These are phyloP conservation scores for Pandemis corylana DNA, from an alignment of 2,888 invertebrate genomes.

Conservation along the genomic window DNA sequence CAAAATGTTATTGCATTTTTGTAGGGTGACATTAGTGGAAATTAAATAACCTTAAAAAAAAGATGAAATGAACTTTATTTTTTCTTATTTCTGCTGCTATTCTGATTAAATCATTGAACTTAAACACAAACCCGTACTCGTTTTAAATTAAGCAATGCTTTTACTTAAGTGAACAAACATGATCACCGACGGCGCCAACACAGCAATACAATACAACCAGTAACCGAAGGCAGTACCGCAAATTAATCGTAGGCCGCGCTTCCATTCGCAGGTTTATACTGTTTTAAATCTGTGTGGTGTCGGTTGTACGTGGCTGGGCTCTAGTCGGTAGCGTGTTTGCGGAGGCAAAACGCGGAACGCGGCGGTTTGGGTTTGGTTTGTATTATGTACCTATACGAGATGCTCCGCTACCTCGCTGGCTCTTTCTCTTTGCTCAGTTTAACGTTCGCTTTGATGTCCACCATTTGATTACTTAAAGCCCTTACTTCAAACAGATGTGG, in stretches of 20 bases:
- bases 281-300: conserved; percentile 18
- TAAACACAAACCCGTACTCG: conserved; percentile 8
- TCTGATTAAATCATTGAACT: conserved; percentile 1
- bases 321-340: conserved; percentile 41
- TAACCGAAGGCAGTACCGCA: not conserved
- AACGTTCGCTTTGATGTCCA: conserved; percentile 3
- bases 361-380: conserved; percentile 17
- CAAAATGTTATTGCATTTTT: too few relatives aligned
- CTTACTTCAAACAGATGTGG: not conserved
- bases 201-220: conserved; percentile 11
- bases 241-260: not conserved
- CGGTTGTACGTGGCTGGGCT: conserved; percentile 44
- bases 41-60: not conserved
- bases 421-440: conserved; percentile 32
- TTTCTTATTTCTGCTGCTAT: not conserved
- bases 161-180: conserved; percentile 34
- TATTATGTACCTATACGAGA: conserved; percentile 4
- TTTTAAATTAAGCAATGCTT: conserved; percentile 37
- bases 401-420: conserved; percentile 26
- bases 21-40: not conserved
- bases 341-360: conserved; percentile 27
- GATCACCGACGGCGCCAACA: conserved; percentile 44
- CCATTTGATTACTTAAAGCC: not conserved
- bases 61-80: not conserved
- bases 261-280: not conserved